Conservation (phyloP, 2,888 invertebrate genomes). For the Phalera bucephala region DNA sequence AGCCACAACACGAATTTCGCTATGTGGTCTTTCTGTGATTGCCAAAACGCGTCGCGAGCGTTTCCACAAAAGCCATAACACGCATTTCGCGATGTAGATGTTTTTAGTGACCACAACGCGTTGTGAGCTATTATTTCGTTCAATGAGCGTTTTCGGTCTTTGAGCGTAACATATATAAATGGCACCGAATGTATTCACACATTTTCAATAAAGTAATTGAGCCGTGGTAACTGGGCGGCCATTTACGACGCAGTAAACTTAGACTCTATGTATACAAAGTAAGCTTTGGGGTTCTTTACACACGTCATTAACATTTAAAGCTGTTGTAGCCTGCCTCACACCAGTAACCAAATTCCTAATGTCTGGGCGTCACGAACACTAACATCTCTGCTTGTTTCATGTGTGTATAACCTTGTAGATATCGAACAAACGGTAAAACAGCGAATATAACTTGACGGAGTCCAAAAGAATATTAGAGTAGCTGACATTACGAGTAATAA, state of each 20-base stretch:
- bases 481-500: constrained; percentile 11
- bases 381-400: constrained; percentile 24
- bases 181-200: too few relatives aligned
- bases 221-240: neutral
- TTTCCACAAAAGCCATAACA: too few relatives aligned
- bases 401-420: constrained; percentile 37
- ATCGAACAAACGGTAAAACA: constrained; percentile 39
- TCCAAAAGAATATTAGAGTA: constrained; percentile 19
- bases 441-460: constrained; percentile 21
- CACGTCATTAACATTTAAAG: constrained; percentile 7
- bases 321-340: constrained; percentile 6
- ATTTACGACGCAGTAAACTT: neutral
- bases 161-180: too few relatives aligned
- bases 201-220: neutral
- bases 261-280: neutral
- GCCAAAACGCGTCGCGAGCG: too few relatives aligned
- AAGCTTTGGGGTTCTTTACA: constrained; percentile 6
- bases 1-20: too few relatives aligned
- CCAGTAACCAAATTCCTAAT: constrained; percentile 25
- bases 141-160: too few relatives aligned
- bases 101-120: too few relatives aligned
- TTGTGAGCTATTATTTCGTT: too few relatives aligned
- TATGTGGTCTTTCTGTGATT: too few relatives aligned
- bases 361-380: constrained; percentile 27
- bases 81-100: too few relatives aligned